Base-by-base conservation (phyloP, 2,113 vertebrate species). In the Hypocryptadius cinnamomeus region DNA sequence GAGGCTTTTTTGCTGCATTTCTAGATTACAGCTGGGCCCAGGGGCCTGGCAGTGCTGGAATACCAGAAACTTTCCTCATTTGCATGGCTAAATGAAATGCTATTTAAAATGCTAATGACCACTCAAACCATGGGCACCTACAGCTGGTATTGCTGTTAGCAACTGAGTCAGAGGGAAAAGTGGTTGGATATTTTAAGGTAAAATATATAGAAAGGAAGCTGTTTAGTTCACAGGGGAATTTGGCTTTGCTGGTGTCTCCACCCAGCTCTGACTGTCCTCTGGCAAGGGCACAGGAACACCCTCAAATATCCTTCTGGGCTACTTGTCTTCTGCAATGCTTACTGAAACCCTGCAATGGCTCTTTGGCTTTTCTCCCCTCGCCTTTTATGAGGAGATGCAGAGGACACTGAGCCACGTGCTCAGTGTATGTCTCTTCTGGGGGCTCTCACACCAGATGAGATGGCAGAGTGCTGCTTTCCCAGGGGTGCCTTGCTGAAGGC, bases 371-470 rank as follows among this genome's bases (percentile, higher is more conserved):
- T 76, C 70, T 89, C n/a, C 65, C 48, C 37, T 76, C 3, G 69
- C 57, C 78, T 87, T 79, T 93, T 59, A 61, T 16, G 35, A 66
- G 44, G 88, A 59, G 72, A 73, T 63, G 45, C 68, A 65, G 79
- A 88, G 88, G 77, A 79, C 83, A 57, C 0, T 3, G 69, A 90
- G 79, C 21, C 76, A 5, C 24, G 79, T 71, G 92, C 72, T 93
- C 76, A 10, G 11, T 15, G 31, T 47, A 81, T 94, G 88, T 83
- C 90, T 92, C 93, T 93, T 94, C 87, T 78, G 93, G 94, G 92
- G 85, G 79, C 91, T 85, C 64, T 94, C 82, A 71, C 60, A 68
- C 60, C 90, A 85, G 92, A 87, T 78, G 95, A 94, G 94, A 56
- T 40, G 53, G 91, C 79, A 30, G 59, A 45, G 63, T 10, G 7